Evolutionary conservation across 2,113 vertebrate genomes (phyloP), one percentile per base, ranked within the genome.

Genomic region (Muscicapa adusta): DNA sequence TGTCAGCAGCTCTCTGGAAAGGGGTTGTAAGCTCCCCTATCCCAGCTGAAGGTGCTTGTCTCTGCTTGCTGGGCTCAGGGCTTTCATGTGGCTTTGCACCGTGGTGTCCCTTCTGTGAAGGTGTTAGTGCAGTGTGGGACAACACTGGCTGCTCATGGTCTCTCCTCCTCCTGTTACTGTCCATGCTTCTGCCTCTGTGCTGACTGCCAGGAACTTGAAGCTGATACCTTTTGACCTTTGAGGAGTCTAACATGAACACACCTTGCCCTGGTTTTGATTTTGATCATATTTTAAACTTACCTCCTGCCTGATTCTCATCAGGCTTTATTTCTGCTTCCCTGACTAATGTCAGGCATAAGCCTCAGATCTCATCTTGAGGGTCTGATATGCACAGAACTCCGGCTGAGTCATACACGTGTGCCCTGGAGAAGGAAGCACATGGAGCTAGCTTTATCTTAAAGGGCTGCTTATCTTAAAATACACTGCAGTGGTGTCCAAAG

Each of bases 171-270:
- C 63, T 72, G 4, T 48, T 65, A 6, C 58, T 66, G 18, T 23
- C n/a, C 6, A 1, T 36, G 45, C 0, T 2, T 36, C 54, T 2
- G 8, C 3, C 2, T 74, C 16, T 3, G 33, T 70, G 58, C 33
- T 89, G 73, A 15, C 22, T 60, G 75, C n/a, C 40, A 28, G 66
- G 53, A 88, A 6, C 47, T 76, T 54, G 62, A 75, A 62, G 31
- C 58, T 2, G 3, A 26, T 43, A 28, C 7, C 15, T 89, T 85
- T 56, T 68, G 93, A 74, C 53, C 47, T 70, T 80, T 3, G 4
- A 51, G 63, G 38, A 85, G 29, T 85, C 48, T 28, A 19, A 48
- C 17, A 3, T 3, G 50, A 82, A 5, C 53, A 22, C 10, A 29
- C 22, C 6, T 89, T 91, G 43, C 57, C 50, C 45, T 85, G 54